Evolutionary conservation across 2,888 invertebrate species (phyloP), one percentile per base, ranked within the genome.

Genomic region (Apantesis nais): DNA sequence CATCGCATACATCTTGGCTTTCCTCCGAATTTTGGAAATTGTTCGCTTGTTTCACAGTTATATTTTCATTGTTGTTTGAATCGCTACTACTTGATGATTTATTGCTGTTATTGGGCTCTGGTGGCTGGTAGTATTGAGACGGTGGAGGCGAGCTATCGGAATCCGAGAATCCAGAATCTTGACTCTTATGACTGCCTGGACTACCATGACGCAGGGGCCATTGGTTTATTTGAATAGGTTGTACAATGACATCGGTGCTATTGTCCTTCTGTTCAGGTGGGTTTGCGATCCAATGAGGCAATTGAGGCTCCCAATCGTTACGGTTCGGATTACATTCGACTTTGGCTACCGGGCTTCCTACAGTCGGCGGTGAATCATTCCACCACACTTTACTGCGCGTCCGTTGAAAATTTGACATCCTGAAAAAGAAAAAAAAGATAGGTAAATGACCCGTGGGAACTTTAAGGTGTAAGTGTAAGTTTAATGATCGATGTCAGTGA

Each of bases 111-210:
- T 85, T 87, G 66, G 78, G 85, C 58, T 92, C 92, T 16, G 92
- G 89, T 1, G 92, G 87, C 5, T 87, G 88, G 77, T 93, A 93
- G 79, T 94, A 93, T 77, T 95, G 93, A 2, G 93, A 93, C 5
- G 88, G 89, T 0, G 95, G 95, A n/a, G 96, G 95, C 1, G 96
- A 96, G 80, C 96, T 96, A 83, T 97, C 97, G 0, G 97, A 97
- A 84, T 97, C 97, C 0, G 97, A 97, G 89, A 97, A 97, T 1
- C 97, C 97, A 0, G 97, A 97, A 89, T 97, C 97, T 89, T 97
- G 97, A 84, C 97, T 97, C 75, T 97, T 96, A 76, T 97, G 97
- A 87, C 97, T 97, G 41, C 91, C 96, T 77, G 93, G 96, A 85
- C 95, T 96, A 83, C 93, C 95, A 74, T 92, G 95, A 34, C 95